phyloP scores from a whole-genome alignment of 2,888 invertebrate genomes.

The Diplazon laetatorius region DNA sequence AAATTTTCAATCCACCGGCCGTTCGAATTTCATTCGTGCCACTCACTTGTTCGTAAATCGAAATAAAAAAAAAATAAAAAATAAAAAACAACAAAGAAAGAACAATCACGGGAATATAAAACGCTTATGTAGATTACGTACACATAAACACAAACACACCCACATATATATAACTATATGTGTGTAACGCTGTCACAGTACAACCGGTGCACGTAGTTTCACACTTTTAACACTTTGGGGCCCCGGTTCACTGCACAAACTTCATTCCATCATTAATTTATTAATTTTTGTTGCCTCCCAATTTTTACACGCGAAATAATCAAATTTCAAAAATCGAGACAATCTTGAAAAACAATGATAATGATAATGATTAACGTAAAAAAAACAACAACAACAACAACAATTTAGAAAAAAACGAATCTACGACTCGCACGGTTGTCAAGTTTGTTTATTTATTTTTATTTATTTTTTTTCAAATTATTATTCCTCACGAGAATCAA shows the following conservation, averaged over 20 bases:
- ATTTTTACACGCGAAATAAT: not conserved
- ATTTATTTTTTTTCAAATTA: no score
- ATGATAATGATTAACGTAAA: not conserved
- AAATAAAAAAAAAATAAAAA: slow-evolving; percentile 2
- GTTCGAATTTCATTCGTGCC: not conserved
- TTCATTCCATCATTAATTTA: not conserved
- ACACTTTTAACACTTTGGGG: slow-evolving; percentile 54
- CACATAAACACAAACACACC: not conserved
- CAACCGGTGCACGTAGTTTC: slow-evolving; percentile 39
- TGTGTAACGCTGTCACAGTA: slow-evolving; percentile 37
- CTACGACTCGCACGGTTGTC: no score
- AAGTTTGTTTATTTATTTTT: no score
- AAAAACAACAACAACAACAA: no score
- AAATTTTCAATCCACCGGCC: no score
- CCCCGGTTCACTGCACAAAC: slow-evolving; percentile 38
- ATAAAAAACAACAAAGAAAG: slow-evolving; percentile 6
- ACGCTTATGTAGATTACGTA: not conserved
- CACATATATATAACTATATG: slow-evolving; percentile 9
- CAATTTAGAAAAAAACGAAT: no score
- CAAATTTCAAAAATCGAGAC: not conserved
- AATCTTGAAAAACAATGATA: not conserved
- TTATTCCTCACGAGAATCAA: no score
- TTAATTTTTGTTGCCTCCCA: not conserved
- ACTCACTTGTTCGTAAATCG: slow-evolving; percentile 19
- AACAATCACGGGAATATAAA: not conserved